A percentile compares a stretch with the other conserved stretches of the same genome.
Conservation (phyloP, 2,113 vertebrate genomes). For the Theristicus caerulescens region DNA sequence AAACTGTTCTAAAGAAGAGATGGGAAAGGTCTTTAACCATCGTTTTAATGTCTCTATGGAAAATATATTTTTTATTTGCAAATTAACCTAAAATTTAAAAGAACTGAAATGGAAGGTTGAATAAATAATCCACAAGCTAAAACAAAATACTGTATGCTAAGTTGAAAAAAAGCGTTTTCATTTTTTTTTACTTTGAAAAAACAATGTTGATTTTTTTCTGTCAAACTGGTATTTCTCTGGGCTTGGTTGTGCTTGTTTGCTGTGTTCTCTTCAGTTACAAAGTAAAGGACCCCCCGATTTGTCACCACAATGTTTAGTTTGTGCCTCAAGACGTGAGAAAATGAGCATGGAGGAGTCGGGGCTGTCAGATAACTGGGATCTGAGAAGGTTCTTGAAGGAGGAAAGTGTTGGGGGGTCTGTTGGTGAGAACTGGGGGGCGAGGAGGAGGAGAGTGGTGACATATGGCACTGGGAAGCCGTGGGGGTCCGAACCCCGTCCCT, state of each 20-base stretch:
- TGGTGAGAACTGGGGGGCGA: not conserved
- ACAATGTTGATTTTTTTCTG: not conserved
- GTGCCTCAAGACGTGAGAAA: accelerated
- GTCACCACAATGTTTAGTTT: not conserved
- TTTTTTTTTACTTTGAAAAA: not conserved
- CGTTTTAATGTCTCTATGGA: not conserved
- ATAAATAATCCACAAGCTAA: not conserved
- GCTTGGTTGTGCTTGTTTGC: not conserved
- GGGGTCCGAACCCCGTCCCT: accelerated
- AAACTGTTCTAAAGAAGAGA: not conserved
- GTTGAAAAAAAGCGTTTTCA: accelerated
- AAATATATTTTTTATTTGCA: conserved; percentile 21
- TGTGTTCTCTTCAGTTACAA: not conserved
- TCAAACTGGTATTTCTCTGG: not conserved
- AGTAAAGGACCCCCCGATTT: not conserved
- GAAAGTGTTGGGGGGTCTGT: not conserved
- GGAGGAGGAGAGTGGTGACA: not conserved
- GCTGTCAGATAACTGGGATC: accelerated
- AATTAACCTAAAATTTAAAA: not conserved
- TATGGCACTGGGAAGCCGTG: accelerated
- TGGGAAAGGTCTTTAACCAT: not conserved
- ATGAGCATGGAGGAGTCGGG: accelerated
- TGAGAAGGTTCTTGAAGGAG: not conserved
- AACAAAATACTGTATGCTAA: not conserved
- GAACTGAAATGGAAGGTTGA: not conserved